Conservation (phyloP, 2,797 vertebrate genomes). For the Sebastes cheni region DNA sequence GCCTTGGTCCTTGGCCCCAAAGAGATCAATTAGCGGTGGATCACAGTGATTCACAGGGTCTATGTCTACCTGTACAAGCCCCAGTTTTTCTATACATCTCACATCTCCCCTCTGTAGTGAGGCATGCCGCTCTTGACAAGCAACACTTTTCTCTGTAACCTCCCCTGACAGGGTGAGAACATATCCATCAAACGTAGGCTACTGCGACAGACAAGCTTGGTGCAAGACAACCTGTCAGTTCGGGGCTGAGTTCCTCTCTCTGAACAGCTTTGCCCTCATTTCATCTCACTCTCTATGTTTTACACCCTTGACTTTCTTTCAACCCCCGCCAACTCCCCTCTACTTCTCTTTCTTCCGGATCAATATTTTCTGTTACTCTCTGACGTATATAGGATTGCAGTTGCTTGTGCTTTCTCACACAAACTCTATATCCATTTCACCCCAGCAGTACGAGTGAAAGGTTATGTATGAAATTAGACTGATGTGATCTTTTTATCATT, state of each 20-base stretch:
- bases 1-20: conserved; percentile 62
- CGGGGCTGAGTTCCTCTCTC: conserved; percentile 58
- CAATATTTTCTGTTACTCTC: conserved; percentile 54
- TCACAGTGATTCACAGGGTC: conserved; percentile 63
- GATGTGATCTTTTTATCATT: conserved; percentile 6
- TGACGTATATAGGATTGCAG: conserved; percentile 22
- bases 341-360: conserved; percentile 32
- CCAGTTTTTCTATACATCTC: conserved; percentile 36
- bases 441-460: neutral
- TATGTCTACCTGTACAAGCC: conserved; percentile 51
- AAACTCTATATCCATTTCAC: conserved; percentile 15
- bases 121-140: conserved; percentile 64
- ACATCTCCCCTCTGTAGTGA: conserved; percentile 35
- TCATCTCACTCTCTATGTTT: conserved; percentile 55
- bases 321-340: neutral
- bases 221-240: conserved; percentile 71
- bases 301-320: conserved; percentile 14
- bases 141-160: conserved; percentile 75
- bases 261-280: conserved; percentile 67
- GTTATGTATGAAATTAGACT: conserved; percentile 12
- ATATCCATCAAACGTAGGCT: conserved; percentile 74
- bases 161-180: conserved; percentile 76
- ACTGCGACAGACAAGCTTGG: conserved; percentile 66
- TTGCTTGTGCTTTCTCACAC: conserved; percentile 13
- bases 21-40: conserved; percentile 77